Evolutionary conservation across 2,797 vertebrate species (phyloP), one percentile per base, ranked within the genome.

Genomic region (Phyllotis vaccarum): DNA sequence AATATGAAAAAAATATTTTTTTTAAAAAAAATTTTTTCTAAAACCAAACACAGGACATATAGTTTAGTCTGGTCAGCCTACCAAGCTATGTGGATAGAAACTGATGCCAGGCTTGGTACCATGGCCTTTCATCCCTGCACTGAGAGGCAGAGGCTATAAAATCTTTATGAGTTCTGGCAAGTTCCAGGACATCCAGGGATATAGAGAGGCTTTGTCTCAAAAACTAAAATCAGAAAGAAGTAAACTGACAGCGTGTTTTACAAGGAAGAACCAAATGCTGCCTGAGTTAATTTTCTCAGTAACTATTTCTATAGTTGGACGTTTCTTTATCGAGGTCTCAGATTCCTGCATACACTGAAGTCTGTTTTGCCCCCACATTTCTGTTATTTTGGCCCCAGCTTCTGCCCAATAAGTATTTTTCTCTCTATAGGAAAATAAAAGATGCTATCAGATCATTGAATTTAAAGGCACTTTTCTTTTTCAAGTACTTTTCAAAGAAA

Each of bases 1-100:
- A 64, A 29, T 66, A 94, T 58, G 64, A 96, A 87, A 37, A 17
- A 11, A 95, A 90, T 82, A 27, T 94, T 82, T 17, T 94, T 87
- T 34, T 22, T 1, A 49, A 49, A 49, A 29, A 49, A 49, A 49
- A 29, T 34, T 64, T 54, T 83, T 37, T 87, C 58, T 81, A 79
- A 95, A 92, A 86, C 46, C 89, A 92, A 88, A 64, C 66, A 89
- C 46, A 88, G 79, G 72, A 87, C 40, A 70, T 5, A 74, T 6
- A 89, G 74, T 46, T 83, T 81, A 86, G 14, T 72, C n/a, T 87
- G 64, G 52, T 87, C 72, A 95, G 37, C 31, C 70, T 93, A 83
- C 86, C 92, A 95, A 31, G 74, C 49, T 82, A 58, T 52, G n/a
- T 87, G 86, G 14, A 11, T 54, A 79, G 76, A 19, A n/a, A 79